Evolutionary conservation across 2,888 invertebrate genomes (phyloP).

Genomic region (Scotopteryx bipunctaria): DNA sequence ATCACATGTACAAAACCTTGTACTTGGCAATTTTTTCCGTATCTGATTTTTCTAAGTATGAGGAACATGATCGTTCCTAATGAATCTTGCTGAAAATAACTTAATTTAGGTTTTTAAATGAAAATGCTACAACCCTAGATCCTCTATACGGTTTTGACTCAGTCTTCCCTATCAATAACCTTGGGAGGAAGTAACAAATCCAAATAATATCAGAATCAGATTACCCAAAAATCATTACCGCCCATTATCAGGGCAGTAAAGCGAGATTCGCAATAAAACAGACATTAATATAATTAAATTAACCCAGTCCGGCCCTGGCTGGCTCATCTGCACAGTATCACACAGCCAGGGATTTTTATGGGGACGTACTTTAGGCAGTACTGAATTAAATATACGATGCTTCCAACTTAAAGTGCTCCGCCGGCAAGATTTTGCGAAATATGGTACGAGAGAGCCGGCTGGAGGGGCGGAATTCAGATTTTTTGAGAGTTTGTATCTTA

Average conservation of each 20-base stretch:
- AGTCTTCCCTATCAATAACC: too few species aligned
- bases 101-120: too few species aligned
- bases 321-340: conserved; percentile 82
- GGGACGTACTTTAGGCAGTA: conserved; percentile 73
- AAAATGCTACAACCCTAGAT: too few species aligned
- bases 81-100: too few species aligned
- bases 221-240: conserved; percentile 65
- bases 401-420: conserved; percentile 76
- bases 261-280: conserved; percentile 80
- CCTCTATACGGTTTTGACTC: too few species aligned
- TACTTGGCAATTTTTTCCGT: too few species aligned
- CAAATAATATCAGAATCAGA: conserved; percentile 45
- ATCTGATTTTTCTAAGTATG: too few species aligned
- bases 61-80: too few species aligned
- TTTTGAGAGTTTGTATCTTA: conserved; percentile 8
- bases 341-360: conserved; percentile 76
- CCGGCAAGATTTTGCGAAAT: conserved; percentile 78
- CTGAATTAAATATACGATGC: conserved; percentile 81
- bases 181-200: conserved; percentile 7
- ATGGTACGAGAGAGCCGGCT: conserved; percentile 50
- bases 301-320: conserved; percentile 70
- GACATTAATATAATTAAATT: conserved; percentile 78
- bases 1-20: too few species aligned
- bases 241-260: conserved; percentile 73
- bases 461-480: conserved; percentile 22